These are phyloP conservation scores for Balanococcus diminutus DNA, from an alignment of 2,888 invertebrate species.

Conservation along the genomic window DNA sequence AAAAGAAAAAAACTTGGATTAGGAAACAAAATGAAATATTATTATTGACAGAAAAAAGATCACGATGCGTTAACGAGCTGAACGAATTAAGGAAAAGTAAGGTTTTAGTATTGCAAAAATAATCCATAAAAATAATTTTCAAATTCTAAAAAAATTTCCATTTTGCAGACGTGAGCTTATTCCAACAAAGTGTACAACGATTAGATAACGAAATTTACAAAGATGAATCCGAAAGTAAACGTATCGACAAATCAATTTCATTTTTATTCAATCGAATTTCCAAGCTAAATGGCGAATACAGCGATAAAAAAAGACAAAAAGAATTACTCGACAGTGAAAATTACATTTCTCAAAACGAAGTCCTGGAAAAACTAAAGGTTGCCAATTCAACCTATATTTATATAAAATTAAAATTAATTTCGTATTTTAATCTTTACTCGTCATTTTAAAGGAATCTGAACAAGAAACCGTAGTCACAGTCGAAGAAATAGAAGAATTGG, in stretches of 20 bases:
- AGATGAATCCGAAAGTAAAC: neutral
- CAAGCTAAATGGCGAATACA: slow-evolving; percentile 33
- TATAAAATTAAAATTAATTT: neutral
- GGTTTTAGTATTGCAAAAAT: slow-evolving; percentile 56
- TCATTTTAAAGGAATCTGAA: slow-evolving; percentile 23
- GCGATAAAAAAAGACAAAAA: slow-evolving; percentile 17
- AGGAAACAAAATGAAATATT: slow-evolving; percentile 76
- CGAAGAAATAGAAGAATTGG: slow-evolving; percentile 10
- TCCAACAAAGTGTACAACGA: neutral
- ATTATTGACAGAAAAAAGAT: slow-evolving; percentile 71
- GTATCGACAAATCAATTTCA: slow-evolving; percentile 18
- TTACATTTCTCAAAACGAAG: slow-evolving; percentile 20
- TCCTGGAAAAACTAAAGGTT: slow-evolving; percentile 42
- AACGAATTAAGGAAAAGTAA: slow-evolving; percentile 75
- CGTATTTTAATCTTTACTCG: neutral
- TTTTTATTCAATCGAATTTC: slow-evolving; percentile 26
- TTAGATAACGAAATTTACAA: neutral
- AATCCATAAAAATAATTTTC: slow-evolving; percentile 15
- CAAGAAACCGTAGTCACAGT: neutral
- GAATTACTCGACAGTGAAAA: slow-evolving; percentile 18
- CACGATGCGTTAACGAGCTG: slow-evolving; percentile 71
- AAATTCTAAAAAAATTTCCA: slow-evolving; percentile 21
- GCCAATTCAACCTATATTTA: neutral
- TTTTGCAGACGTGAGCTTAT: slow-evolving; percentile 54
- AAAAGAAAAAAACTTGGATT: slow-evolving; percentile 76